These are phyloP conservation scores for Melipona bicolor DNA, from an alignment of 2,888 invertebrate species.

Conservation along the genomic window DNA sequence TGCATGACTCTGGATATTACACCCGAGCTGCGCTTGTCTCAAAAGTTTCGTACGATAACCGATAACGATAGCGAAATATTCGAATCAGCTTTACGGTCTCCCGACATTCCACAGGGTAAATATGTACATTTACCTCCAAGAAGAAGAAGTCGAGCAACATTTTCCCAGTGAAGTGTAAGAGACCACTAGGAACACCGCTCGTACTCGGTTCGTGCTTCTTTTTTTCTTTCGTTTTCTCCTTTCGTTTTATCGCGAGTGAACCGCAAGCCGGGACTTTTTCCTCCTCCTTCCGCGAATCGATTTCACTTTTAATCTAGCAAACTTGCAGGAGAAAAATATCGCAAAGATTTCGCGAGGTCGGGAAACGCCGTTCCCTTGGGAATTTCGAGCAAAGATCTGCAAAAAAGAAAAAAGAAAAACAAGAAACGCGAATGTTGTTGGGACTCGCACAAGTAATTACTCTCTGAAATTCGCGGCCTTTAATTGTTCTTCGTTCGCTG, in stretches of 20 bases:
- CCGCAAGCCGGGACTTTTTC: slow-evolving; percentile 9
- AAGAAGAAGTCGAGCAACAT: background rate
- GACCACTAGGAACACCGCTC: background rate
- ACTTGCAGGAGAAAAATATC: background rate
- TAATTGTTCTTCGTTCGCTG: background rate
- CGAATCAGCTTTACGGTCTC: background rate
- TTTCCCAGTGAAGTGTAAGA: too few relatives aligned
- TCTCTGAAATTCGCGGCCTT: slow-evolving; percentile 7
- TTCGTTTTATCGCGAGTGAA: slow-evolving; percentile 34
- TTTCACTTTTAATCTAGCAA: slow-evolving; percentile 7
- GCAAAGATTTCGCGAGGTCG: background rate
- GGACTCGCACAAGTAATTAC: slow-evolving; percentile 12
- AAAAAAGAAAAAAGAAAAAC: too few relatives aligned
- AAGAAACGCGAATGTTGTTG: background rate
- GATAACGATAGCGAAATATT: background rate
- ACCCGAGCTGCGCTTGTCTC: background rate
- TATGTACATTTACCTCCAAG: background rate
- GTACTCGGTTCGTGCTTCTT: too few relatives aligned
- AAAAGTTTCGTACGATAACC: background rate
- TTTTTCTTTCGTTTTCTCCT: background rate
- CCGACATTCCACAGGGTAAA: too few relatives aligned
- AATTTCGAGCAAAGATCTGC: background rate
- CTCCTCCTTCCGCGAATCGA: background rate
- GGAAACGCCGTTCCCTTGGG: background rate
- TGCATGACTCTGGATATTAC: background rate